Conservation (phyloP, 2,113 vertebrate species). For the Cryptoleucopteryx plumbea region DNA sequence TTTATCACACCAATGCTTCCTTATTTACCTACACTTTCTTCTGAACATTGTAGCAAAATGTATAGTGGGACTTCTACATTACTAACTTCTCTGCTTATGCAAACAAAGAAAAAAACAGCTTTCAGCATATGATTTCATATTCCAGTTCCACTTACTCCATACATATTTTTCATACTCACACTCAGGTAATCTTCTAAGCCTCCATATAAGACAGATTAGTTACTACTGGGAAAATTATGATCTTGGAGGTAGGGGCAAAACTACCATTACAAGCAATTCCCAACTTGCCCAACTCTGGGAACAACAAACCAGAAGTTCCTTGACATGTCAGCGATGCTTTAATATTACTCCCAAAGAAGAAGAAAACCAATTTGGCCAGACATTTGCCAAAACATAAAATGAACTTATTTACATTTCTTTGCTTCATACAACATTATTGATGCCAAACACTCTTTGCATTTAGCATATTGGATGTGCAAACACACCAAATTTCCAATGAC, state of each 20-base stretch:
- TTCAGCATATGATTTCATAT: neutral
- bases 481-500: neutral
- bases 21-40: neutral
- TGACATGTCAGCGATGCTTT: neutral
- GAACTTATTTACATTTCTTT: neutral
- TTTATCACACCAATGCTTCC: neutral
- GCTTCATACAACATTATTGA: neutral
- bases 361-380: neutral
- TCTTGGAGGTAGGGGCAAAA: neutral
- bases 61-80: neutral
- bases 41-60: neutral
- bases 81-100: neutral
- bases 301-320: neutral
- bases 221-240: neutral
- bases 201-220: neutral
- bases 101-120: neutral
- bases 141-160: neutral
- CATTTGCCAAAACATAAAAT: neutral
- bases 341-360: neutral
- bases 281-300: neutral
- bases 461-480: neutral
- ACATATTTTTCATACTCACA: neutral
- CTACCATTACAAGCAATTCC: neutral
- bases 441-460: neutral
- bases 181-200: neutral